A percentile compares a stretch with the other conserved stretches of the same genome.
Conservation (phyloP, 2,888 invertebrate genomes). For the Petrolisthes cinctipes region DNA sequence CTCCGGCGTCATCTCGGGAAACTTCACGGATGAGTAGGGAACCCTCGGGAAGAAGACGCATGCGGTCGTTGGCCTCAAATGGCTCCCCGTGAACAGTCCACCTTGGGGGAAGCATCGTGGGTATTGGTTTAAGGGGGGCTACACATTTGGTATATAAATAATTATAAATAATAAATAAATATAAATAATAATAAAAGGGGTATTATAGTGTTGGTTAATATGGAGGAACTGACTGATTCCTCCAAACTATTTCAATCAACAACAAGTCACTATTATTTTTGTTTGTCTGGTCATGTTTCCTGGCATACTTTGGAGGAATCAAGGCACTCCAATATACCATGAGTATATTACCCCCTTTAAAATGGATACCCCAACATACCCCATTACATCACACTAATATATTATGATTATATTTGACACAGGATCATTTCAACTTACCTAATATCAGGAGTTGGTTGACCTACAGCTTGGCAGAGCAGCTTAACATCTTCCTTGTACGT, state of each 20-base stretch:
- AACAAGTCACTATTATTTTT: too few relatives aligned
- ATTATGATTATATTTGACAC: neutral
- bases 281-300: too few relatives aligned
- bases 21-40: slow-evolving; percentile 64
- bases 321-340: too few relatives aligned
- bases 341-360: neutral
- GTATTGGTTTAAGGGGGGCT: neutral
- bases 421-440: slow-evolving; percentile 74
- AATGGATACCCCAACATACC: neutral
- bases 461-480: slow-evolving; percentile 91
- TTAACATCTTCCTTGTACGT: slow-evolving; percentile 93
- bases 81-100: slow-evolving; percentile 77
- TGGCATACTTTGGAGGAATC: too few relatives aligned
- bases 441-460: slow-evolving; percentile 90
- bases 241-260: too few relatives aligned
- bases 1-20: slow-evolving; percentile 71
- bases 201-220: neutral
- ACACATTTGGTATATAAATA: neutral
- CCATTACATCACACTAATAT: neutral
- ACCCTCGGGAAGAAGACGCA: slow-evolving; percentile 76
- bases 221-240: too few relatives aligned
- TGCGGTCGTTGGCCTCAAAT: slow-evolving; percentile 84
- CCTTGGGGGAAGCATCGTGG: slow-evolving; percentile 69
- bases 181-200: neutral
- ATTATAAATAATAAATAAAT: neutral